These are phyloP conservation scores for Volucella bombylans DNA, from an alignment of 2,888 invertebrate genomes.

Conservation along the genomic window DNA sequence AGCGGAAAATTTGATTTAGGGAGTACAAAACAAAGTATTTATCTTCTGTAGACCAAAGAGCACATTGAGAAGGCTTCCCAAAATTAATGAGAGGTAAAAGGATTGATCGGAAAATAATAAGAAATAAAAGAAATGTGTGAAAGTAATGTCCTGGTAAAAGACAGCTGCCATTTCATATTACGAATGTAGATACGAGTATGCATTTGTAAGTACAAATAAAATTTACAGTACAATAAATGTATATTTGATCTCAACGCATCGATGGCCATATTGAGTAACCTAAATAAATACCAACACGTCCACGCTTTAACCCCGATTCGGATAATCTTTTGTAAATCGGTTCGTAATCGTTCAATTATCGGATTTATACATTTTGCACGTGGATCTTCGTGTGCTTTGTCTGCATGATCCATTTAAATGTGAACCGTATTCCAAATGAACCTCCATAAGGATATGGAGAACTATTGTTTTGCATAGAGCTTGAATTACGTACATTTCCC, in stretches of 20 bases:
- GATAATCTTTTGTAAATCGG: constrained; percentile 69
- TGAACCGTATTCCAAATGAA: constrained; percentile 30
- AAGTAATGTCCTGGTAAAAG: no score
- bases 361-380: constrained; percentile 63
- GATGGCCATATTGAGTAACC: constrained; percentile 7
- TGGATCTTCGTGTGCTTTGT: constrained; percentile 30
- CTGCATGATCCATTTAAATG: constrained; percentile 32
- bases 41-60: no score
- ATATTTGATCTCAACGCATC: background rate
- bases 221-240: background rate
- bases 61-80: no score
- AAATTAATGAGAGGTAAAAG: no score
- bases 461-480: constrained; percentile 46
- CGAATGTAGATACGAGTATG: no score
- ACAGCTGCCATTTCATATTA: no score
- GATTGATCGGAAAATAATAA: no score
- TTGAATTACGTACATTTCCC: constrained; percentile 28
- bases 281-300: constrained; percentile 58
- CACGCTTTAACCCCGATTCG: constrained; percentile 66
- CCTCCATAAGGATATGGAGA: constrained; percentile 41
- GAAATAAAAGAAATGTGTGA: no score
- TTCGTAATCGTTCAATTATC: constrained; percentile 72
- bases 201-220: no score
- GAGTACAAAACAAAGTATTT: no score
- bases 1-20: no score